Evolutionary conservation across 2,113 vertebrate genomes (phyloP), one percentile per base, ranked within the genome.

Genomic region (Globicephala melas): DNA sequence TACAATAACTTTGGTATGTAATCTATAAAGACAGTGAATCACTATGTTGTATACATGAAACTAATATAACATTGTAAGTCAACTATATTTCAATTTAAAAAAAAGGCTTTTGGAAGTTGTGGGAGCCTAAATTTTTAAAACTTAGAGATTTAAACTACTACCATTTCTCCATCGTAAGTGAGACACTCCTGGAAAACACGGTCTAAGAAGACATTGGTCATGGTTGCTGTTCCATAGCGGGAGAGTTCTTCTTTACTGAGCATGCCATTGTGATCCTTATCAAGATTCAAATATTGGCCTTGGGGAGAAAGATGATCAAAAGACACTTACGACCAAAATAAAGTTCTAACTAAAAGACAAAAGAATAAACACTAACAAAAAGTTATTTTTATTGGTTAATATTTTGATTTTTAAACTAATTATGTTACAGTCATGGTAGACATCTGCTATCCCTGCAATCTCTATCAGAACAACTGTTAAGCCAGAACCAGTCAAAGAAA

Each of bases 221-320:
- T 99, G 5, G 99, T 99, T 17, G 99, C 99, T 58, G 99, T 99
- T 97, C 99, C 99, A 8, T 99, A 99, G 0, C 99, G 99, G 33
- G 99, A 99, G 44, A 99, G 99, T 68, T 99, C 99, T 98, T 99
- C 99, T 98, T 99, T 99, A 98, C 99, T 99, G 97, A 99, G 98
- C 99, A 99, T 99, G 81, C 99, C 99, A 50, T 99, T 99, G 98
- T 99, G 99, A 97, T 99, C 99, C 88, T 99, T 99, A 96, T 99
- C 99, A 62, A 99, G 99, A 98, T 99, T 99, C 94, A 99, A 99
- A 96, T 99, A 99, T 97, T 99, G 99, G 89, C 99, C 99, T 99
- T 97, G 36, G 53, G 44, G 94, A 71, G 82, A 86, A 94, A 97
- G 1, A 91, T 11, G 15, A 70, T 86, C 83, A 82, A 89, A 95